phyloP scores from a whole-genome alignment of 2,113 vertebrate genomes.

The Climacteris rufus region DNA sequence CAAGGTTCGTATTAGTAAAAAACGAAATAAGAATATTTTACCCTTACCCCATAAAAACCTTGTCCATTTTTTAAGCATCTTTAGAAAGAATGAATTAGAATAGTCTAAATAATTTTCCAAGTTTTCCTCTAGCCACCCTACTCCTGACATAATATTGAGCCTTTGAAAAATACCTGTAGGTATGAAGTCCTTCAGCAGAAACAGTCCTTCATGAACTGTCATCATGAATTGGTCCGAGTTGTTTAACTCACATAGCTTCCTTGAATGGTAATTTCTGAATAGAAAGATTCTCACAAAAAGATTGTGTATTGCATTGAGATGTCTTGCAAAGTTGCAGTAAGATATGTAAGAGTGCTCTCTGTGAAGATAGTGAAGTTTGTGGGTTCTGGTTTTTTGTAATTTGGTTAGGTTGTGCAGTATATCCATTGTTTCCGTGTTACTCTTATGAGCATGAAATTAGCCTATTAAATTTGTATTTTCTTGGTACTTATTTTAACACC shows the following conservation, averaged over 20 bases:
- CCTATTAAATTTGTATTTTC: constrained; percentile 83
- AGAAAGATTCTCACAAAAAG: constrained; percentile 48
- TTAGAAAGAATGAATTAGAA: constrained; percentile 31
- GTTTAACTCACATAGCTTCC: constrained; percentile 61
- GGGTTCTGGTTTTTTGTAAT: constrained; percentile 65
- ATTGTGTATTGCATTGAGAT: constrained; percentile 61
- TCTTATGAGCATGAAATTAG: constrained; percentile 78
- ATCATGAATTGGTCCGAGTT: constrained; percentile 64
- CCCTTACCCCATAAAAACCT: not conserved
- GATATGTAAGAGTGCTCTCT: constrained; percentile 68
- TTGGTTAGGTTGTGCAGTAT: constrained; percentile 68
- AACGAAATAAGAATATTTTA: constrained; percentile 46
- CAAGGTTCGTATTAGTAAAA: constrained; percentile 43
- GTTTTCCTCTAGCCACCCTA: constrained; percentile 13
- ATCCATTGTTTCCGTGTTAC: constrained; percentile 72
- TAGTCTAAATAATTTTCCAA: constrained; percentile 6
- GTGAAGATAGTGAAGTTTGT: constrained; percentile 66
- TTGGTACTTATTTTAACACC: constrained; percentile 80
- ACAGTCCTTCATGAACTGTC: constrained; percentile 27
- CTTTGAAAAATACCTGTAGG: constrained; percentile 41
- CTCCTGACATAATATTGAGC: constrained; percentile 20
- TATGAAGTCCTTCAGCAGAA: constrained; percentile 62
- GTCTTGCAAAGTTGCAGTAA: constrained; percentile 65
- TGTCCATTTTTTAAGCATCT: constrained; percentile 8
- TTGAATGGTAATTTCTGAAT: constrained; percentile 57